Evolutionary conservation across 2,797 vertebrate species (phyloP), one percentile per base, ranked within the genome.

Genomic region (Salmo trutta): DNA sequence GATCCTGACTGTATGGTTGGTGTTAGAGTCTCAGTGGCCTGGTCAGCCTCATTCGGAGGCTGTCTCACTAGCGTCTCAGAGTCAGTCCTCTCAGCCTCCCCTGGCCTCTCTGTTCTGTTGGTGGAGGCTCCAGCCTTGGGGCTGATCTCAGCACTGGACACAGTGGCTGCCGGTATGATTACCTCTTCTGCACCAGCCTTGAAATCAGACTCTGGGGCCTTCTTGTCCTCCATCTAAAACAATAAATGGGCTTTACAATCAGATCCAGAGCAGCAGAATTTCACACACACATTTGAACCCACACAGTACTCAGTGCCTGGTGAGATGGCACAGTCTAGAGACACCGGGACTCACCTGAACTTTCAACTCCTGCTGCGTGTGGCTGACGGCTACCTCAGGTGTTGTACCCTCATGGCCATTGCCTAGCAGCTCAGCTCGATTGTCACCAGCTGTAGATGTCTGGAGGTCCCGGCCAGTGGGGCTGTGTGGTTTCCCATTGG

Each of bases 301-400:
- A 21, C 16, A 56, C 54, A 74, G 41, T 10, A 72, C 71, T 51
- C 51, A 52, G 24, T 33, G n/a, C 5, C 16, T 31, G 6, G 17
- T 47, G 33, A 29, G 29, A 66, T 41, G 19, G 17, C 6, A 16
- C 0, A 64, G n/a, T 12, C 24, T 21, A 19, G 31, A 56, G 7
- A 27, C 21, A 31, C 14, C 3, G 21, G 8, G n/a, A 64, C 87
- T 90, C 75, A 94, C 94, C 94, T 47, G 41, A 47, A 84, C 54
- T 80, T 77, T 81, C 19, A 53, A 53, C 31, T 69, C 79, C 59
- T 21, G 21, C n/a, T 64, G 59, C 21, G 74, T 79, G 41, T 76
- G 77, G 77, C 73, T 79, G 69, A 76, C 36, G 53, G 71, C 8
- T 21, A 0, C 75, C 56, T 7, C 83, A 29, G 75, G 62, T 19